A percentile compares a stretch with the other conserved stretches of the same genome.
These are phyloP conservation scores for Operophtera brumata DNA, from an alignment of 2,888 invertebrate species.

Conservation along the genomic window DNA sequence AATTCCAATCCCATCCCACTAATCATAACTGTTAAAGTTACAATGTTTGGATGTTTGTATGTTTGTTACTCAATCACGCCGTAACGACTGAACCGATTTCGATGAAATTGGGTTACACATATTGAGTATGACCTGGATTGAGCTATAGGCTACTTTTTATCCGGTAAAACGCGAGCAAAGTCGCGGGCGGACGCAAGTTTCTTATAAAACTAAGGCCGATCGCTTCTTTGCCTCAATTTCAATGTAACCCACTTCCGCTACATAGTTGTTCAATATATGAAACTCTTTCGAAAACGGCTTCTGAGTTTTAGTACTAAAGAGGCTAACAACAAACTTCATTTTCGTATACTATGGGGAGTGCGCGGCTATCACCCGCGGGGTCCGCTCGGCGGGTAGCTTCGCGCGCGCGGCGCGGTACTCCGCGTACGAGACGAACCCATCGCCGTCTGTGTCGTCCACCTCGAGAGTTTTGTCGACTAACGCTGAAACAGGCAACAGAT, in stretches of 20 bases:
- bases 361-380: conserved; percentile 54
- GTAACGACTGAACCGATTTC: too few species aligned
- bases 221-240: not conserved
- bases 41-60: too few species aligned
- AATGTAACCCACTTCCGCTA: conserved; percentile 4
- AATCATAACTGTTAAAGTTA: too few species aligned
- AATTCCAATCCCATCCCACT: too few species aligned
- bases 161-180: too few species aligned
- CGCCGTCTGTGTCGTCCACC: conserved; percentile 91
- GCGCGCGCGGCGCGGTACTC: conserved; percentile 80
- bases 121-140: too few species aligned
- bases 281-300: not conserved
- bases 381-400: conserved; percentile 46
- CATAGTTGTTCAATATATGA: conserved; percentile 3
- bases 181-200: too few species aligned
- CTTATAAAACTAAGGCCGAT: not conserved
- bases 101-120: too few species aligned
- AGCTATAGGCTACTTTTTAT: too few species aligned
- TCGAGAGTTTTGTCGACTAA: conserved; percentile 91
- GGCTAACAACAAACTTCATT: conserved; percentile 10
- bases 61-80: too few species aligned
- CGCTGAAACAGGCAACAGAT: conserved; percentile 79
- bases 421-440: conserved; percentile 92
- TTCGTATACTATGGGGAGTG: conserved; percentile 28
- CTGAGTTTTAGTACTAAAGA: conserved; percentile 6